Conservation (phyloP, 2,113 vertebrate species). For the Bucco capensis region DNA sequence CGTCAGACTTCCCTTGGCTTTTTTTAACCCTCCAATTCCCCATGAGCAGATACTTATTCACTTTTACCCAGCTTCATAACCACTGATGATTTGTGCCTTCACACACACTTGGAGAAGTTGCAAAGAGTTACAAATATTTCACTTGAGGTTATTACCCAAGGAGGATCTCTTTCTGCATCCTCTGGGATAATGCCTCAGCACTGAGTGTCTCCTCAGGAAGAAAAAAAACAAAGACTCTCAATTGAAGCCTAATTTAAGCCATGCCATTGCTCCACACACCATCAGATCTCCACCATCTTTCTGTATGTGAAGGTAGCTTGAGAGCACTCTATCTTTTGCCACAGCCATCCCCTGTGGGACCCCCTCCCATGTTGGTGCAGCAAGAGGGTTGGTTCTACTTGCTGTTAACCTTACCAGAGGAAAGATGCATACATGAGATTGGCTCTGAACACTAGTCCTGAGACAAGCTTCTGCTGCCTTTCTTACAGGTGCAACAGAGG, state of each 20-base stretch:
- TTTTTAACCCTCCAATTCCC: constrained; percentile 1
- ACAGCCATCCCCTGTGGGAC: neutral
- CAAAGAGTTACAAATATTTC: neutral
- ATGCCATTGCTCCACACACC: neutral
- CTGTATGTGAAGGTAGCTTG: neutral
- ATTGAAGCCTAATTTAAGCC: neutral
- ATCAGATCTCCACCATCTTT: neutral
- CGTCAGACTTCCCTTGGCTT: neutral
- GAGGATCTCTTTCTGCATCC: neutral
- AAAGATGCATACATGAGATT: neutral
- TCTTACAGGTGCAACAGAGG: neutral
- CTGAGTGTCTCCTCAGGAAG: neutral
- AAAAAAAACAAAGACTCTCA: neutral
- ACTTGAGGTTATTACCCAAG: neutral
- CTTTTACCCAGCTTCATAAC: neutral
- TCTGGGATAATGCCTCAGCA: neutral
- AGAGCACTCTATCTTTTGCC: neutral
- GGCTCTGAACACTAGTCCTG: neutral
- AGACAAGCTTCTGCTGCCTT: neutral
- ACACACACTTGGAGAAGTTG: neutral
- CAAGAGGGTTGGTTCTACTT: neutral
- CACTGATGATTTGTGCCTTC: neutral
- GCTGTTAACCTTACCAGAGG: neutral
- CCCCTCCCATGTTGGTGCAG: neutral
- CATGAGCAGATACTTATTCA: neutral